Evolutionary conservation across 2,113 vertebrate genomes (phyloP).

Genomic region (Fulica atra): DNA sequence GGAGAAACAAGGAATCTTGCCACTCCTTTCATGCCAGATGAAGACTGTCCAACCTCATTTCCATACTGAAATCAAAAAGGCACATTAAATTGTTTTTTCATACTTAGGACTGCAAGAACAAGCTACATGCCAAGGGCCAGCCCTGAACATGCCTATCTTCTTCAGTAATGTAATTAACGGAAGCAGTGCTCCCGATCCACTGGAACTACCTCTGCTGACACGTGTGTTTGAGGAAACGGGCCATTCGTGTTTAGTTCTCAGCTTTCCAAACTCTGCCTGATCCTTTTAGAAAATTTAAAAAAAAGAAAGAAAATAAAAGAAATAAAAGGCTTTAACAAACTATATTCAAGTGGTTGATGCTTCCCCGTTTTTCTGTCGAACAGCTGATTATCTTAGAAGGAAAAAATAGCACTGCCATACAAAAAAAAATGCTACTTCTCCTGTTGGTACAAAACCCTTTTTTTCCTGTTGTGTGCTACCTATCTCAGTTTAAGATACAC

Average conservation of each 20-base stretch:
- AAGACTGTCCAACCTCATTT: neutral
- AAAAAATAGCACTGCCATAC: neutral
- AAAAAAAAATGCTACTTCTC: neutral
- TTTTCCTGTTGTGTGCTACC: neutral
- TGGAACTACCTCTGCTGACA: neutral
- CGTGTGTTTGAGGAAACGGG: neutral
- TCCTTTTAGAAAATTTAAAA: neutral
- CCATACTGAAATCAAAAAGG: neutral
- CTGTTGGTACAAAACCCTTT: neutral
- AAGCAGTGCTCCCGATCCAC: neutral
- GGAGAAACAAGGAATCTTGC: neutral
- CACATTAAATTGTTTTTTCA: neutral
- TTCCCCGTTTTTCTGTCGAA: neutral
- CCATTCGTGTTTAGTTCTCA: neutral
- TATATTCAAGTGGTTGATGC: neutral
- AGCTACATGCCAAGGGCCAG: neutral
- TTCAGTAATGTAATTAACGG: neutral
- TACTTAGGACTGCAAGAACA: neutral
- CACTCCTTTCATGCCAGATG: neutral
- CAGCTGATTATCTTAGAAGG: neutral
- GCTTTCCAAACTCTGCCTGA: neutral
- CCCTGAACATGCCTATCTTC: neutral
- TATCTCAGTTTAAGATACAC: neutral
- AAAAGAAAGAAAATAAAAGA: no score
- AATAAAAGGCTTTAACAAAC: neutral